Base-by-base conservation (phyloP, 2,113 vertebrate species). In the Rhabdornis inornatus region DNA sequence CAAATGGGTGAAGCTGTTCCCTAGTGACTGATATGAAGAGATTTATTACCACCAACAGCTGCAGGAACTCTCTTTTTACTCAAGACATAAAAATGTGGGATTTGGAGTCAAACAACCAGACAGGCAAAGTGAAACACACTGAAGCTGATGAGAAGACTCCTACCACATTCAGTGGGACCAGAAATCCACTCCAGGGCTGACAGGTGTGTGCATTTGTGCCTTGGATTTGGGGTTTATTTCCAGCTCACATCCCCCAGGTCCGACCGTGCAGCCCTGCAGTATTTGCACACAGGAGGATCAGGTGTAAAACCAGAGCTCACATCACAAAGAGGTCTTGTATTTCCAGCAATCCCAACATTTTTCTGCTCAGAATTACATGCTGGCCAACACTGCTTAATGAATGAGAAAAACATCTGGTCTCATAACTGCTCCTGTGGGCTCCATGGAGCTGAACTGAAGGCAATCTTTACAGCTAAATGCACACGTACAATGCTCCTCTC, bases 11-110 rank as follows among this genome's bases (percentile, higher is more conserved):
- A 90, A 89, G 85, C 8, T 75, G 56, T 45, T 90, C 69, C 80
- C 92, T 1, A 5, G 83, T 39, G 80, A 64, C 72, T 84, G 76
- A 71, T 64, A 93, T 86, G 65, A 90, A 94, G 86, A 78, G 90
- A 60, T 14, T 90, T 92, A 92, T 57, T 92, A 93, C 77, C 87
- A 69, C 68, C 1, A 18, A 79, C 68, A 68, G 83, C 92, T 90
- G 80, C 83, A 60, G 90, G 83, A 94, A 22, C 56, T 76, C 50
- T 80, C 68, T 77, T 88, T 95, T 74, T 90, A 72, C 88, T 90
- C 69, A 42, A 49, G 80, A 66, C 65, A 96, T 75, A 82, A 93
- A 97, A 92, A 88, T 10, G n/a, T 57, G 37, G 70, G 40, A 21
- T 92, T 92, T 83, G 72, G 49, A 90, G 68, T 40, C 72, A 71